These are phyloP conservation scores for Litoditis marina DNA, from an alignment of 2,888 invertebrate genomes.

Conservation along the genomic window DNA sequence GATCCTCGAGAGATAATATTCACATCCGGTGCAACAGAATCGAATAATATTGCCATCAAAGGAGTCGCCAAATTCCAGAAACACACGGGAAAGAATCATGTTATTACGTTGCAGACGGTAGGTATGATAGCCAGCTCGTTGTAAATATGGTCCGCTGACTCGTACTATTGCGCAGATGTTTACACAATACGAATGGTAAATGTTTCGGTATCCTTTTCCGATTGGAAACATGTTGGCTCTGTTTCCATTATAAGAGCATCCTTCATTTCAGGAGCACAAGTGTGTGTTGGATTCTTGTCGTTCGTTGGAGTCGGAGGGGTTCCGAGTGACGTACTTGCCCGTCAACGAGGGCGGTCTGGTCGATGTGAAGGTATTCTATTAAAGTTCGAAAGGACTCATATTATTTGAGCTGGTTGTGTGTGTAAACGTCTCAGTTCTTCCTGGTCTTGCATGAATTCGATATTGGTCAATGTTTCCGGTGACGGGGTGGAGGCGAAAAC, in stretches of 20 bases:
- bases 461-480: no score
- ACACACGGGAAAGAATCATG: conserved; percentile 80
- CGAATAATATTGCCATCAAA: conserved; percentile 94
- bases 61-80: conserved; percentile 90
- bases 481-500: no score
- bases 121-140: neutral
- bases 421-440: no score
- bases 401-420: no score
- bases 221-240: neutral
- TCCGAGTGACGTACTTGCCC: conserved; percentile 88
- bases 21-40: conserved; percentile 97
- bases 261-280: conserved; percentile 89
- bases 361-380: conserved; percentile 69
- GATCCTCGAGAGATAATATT: conserved; percentile 96
- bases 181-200: neutral
- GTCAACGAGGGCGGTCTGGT: conserved; percentile 80
- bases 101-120: conserved; percentile 92
- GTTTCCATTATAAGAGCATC: neutral
- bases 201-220: neutral
- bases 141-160: neutral
- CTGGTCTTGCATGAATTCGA: neutral
- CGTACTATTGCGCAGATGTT: no score
- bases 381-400: no score
- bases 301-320: conserved; percentile 88
- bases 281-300: conserved; percentile 97